Percentiles rank a stretch among this genome's conserved stretches.
Evolutionary conservation across 2,888 invertebrate species (phyloP).

Genomic region (Kryphioiulus occultus): DNA sequence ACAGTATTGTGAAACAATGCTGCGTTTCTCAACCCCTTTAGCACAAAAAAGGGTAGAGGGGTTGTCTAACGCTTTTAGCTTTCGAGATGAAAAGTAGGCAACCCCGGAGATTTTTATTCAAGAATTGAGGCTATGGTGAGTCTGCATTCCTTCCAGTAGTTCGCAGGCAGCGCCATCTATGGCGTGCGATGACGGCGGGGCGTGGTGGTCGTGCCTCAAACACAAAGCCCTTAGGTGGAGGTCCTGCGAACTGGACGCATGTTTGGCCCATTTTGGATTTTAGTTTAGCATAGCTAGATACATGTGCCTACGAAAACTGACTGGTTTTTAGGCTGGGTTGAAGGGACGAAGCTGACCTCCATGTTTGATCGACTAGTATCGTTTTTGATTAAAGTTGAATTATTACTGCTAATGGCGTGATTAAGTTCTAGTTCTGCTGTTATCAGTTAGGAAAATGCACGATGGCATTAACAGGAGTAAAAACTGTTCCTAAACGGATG

Average conservation of each 20-base stretch:
- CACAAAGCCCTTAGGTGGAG: not conserved
- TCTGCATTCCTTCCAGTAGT: not conserved
- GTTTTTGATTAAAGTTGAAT: not conserved
- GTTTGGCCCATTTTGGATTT: not conserved
- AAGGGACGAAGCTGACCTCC: not conserved
- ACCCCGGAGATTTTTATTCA: slow-evolving; percentile 25
- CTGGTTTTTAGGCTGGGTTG: not conserved
- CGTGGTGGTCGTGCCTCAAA: not conserved
- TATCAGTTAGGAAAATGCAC: not conserved
- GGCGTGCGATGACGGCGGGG: not conserved
- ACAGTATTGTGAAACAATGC: slow-evolving; percentile 1
- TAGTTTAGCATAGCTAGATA: not conserved
- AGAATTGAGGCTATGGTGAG: slow-evolving; percentile 20
- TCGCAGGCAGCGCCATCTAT: not conserved
- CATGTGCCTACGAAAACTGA: not conserved
- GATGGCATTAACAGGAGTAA: not conserved
- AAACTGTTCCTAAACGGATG: not conserved
- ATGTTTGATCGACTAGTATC: not conserved
- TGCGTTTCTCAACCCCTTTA: not conserved
- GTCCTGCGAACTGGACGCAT: not conserved
- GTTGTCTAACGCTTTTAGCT: not conserved
- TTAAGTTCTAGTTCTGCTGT: not conserved
- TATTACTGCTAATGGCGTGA: not conserved
- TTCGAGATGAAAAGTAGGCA: slow-evolving; percentile 27
- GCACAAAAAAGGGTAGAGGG: slow-evolving; percentile 21